phyloP scores from a whole-genome alignment of 2,113 vertebrate species.

The Gorilla gorilla region DNA sequence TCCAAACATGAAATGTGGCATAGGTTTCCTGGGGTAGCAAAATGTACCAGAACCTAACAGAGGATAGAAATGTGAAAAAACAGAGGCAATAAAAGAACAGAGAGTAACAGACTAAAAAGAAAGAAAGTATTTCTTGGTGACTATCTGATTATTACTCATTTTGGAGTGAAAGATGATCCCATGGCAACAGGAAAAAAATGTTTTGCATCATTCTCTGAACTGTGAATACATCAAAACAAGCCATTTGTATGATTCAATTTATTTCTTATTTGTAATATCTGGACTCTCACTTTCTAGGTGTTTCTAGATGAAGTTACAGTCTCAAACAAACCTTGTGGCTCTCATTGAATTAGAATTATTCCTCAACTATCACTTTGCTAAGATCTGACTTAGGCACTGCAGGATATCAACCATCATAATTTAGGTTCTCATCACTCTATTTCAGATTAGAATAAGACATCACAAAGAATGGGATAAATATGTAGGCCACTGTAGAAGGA shows the following conservation, averaged over 20 bases:
- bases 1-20: background rate
- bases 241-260: background rate
- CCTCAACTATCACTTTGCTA: background rate
- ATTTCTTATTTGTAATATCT: background rate
- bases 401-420: background rate
- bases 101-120: background rate
- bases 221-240: background rate
- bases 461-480: background rate
- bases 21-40: background rate
- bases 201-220: background rate
- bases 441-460: constrained; percentile 9
- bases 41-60: background rate
- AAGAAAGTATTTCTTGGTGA: background rate
- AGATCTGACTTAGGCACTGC: background rate
- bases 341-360: background rate
- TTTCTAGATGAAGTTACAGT: background rate
- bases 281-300: background rate
- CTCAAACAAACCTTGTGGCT: background rate
- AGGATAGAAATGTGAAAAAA: background rate
- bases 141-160: background rate
- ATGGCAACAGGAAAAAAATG: background rate
- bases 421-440: background rate
- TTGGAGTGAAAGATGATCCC: background rate
- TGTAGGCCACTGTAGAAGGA: background rate
- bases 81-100: background rate